Evolutionary conservation across 2,888 invertebrate species (phyloP), one percentile per base, ranked within the genome.

Genomic region (Phragmatobia fuliginosa): DNA sequence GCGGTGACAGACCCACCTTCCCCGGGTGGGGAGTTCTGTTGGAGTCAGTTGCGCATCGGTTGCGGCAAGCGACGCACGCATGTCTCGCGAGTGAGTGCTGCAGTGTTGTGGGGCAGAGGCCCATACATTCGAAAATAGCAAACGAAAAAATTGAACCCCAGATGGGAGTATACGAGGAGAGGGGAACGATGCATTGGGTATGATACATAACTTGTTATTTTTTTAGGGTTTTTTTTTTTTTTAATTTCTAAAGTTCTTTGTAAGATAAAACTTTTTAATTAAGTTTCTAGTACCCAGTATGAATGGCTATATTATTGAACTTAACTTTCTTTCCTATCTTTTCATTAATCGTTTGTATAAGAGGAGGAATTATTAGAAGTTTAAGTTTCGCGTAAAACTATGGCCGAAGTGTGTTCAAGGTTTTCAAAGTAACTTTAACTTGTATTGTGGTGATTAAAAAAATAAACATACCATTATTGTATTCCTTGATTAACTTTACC

Each of bases 81-180:
- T 92, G 92, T 84, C 75, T 77, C 90, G 91, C 83, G 92, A 87
- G 93, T 90, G 89, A 91, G 92, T 92, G 92, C 84, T 84, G 88
- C 85, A 90, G 94, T 94, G 94, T 85, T 90, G 94, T 94, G 94
- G 94, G 94, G 94, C 94, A 88, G 80, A 88, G 88, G 94, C 94
- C 94, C 93, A 90, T 88, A 89, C 91, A 90, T 93, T 94, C 93
- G 92, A 92, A 92, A 92, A 93, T 92, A 92, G 88, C 91, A 92
- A 92, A 93, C 94, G 91, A 91, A 91, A 94, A 91, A 90, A 94
- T 94, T 93, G 91, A 95, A 91, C 96, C 96, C 96, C 97, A 97
- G 97, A 98, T 98, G 98, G 98, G 98, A 97, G 97, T 98, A 96
- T 98, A 97, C 97, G 97, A 97, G 96, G 97, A 97, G 96, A 96